A percentile compares a stretch with the other conserved stretches of the same genome.
phyloP scores from a whole-genome alignment of 2,888 invertebrate genomes.

The Hedya salicella region DNA sequence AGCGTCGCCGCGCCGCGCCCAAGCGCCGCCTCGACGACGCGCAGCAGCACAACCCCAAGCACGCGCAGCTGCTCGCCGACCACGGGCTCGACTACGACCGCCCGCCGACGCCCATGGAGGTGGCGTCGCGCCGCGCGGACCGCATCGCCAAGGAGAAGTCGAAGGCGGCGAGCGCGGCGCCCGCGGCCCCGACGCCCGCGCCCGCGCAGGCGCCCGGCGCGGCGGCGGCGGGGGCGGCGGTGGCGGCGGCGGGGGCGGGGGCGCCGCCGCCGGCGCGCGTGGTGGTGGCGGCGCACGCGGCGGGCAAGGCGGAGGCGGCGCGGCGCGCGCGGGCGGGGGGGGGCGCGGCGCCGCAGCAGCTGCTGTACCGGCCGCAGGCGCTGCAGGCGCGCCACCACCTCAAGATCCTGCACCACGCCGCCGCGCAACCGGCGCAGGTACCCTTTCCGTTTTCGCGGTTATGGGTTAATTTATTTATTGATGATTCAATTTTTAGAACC shows the following conservation, averaged over 20 bases:
- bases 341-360: slow-evolving; percentile 64
- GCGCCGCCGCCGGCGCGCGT: slow-evolving; percentile 66
- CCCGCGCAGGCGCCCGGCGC: slow-evolving; percentile 83
- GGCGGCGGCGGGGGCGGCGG: slow-evolving; percentile 68
- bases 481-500: neutral
- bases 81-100: slow-evolving; percentile 94
- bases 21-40: slow-evolving; percentile 90
- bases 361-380: slow-evolving; percentile 87
- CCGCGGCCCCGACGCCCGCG: slow-evolving; percentile 77
- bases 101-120: slow-evolving; percentile 92
- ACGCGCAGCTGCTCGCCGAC: slow-evolving; percentile 92
- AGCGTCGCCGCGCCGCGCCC: slow-evolving; percentile 90
- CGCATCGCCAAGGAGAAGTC: slow-evolving; percentile 93
- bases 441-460: slow-evolving; percentile 34
- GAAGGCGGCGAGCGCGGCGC: slow-evolving; percentile 74
- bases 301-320: slow-evolving; percentile 79
- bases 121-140: slow-evolving; percentile 92
- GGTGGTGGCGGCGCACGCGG: slow-evolving; percentile 70
- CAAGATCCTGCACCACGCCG: slow-evolving; percentile 77
- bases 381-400: slow-evolving; percentile 76
- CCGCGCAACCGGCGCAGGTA: slow-evolving; percentile 61
- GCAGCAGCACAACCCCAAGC: slow-evolving; percentile 91
- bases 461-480: neutral
- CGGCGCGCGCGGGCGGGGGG: slow-evolving; percentile 81
- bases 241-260: slow-evolving; percentile 46